Percentiles rank a stretch among this genome's conserved stretches.
Conservation (phyloP, 2,888 invertebrate species). For the Galerucella nymphaeae region DNA sequence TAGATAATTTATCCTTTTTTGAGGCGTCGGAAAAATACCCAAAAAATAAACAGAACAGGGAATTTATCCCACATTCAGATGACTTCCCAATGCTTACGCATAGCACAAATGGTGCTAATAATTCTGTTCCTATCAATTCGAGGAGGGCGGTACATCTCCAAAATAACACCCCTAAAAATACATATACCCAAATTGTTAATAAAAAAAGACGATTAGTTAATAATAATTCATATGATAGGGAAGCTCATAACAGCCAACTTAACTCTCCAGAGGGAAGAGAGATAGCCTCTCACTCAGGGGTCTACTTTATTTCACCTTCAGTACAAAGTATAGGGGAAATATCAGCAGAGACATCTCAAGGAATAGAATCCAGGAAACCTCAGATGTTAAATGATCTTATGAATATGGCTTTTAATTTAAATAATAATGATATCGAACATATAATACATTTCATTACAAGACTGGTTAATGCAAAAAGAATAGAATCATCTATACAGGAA, state of each 20-base stretch:
- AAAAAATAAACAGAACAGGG: slow-evolving; percentile 13
- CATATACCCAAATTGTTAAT: too few species aligned
- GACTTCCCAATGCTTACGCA: background rate
- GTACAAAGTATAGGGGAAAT: background rate
- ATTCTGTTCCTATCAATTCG: background rate
- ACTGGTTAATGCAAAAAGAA: too few species aligned
- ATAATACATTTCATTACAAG: too few species aligned
- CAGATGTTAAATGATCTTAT: too few species aligned
- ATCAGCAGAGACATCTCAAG: too few species aligned
- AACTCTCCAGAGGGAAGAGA: background rate
- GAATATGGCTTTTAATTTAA: too few species aligned
- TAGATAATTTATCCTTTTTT: slow-evolving; percentile 15
- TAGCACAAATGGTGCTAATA: background rate
- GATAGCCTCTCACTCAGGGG: background rate
- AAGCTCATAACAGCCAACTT: background rate
- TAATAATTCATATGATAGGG: background rate
- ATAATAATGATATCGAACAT: too few species aligned
- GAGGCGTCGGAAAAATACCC: slow-evolving; percentile 14
- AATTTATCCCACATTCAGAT: background rate
- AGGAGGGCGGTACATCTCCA: background rate
- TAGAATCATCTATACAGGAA: too few species aligned
- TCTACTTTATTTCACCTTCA: background rate
- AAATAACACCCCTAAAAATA: background rate
- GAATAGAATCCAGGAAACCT: too few species aligned
- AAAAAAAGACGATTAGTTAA: background rate